Conservation (phyloP, 2,888 invertebrate genomes). For the Tenthredo distinguenda region DNA sequence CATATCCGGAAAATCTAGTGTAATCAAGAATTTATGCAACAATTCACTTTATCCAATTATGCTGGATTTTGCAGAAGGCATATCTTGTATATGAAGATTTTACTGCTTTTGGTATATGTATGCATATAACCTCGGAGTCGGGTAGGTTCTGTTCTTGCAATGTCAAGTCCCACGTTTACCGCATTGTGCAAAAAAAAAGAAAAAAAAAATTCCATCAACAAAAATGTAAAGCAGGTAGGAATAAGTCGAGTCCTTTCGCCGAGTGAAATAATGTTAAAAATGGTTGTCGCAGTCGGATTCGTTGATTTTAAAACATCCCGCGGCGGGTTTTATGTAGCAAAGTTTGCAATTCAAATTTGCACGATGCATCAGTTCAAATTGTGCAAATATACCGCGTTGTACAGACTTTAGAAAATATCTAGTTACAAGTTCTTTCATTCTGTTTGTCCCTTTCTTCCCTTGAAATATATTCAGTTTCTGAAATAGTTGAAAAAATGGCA, state of each 20-base stretch:
- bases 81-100: neutral
- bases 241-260: neutral
- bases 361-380: constrained; percentile 19
- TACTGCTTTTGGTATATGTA: neutral
- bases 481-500: neutral
- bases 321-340: neutral
- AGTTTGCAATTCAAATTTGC: constrained; percentile 36
- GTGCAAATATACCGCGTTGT: neutral
- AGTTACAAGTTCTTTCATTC: neutral
- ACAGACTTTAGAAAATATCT: neutral
- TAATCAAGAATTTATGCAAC: neutral
- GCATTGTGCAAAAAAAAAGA: neutral
- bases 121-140: neutral
- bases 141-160: neutral
- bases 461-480: neutral
- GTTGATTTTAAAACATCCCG: constrained; percentile 7
- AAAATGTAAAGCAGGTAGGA: constrained; percentile 23
- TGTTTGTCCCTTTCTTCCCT: neutral
- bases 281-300: neutral
- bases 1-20: neutral
- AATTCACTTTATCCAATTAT: neutral
- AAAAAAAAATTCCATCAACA: constrained; percentile 1
- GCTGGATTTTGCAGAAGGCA: neutral
- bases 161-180: neutral
- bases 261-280: constrained; percentile 9